Evolutionary conservation across 2,888 invertebrate genomes (phyloP).

Genomic region (Epirrhoe alternata): DNA sequence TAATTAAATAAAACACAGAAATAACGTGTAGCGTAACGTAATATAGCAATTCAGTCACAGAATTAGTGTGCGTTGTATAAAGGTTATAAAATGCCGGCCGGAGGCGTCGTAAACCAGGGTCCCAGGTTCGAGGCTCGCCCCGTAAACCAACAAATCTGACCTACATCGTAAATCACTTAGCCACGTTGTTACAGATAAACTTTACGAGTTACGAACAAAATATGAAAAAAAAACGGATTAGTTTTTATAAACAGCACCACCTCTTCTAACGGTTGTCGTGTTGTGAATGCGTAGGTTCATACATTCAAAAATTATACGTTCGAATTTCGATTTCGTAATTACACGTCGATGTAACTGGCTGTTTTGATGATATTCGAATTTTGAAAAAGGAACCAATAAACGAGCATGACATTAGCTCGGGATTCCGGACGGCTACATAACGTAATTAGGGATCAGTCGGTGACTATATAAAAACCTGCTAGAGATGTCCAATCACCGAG

Average conservation of each 20-base stretch:
- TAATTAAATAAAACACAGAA: constrained; percentile 49
- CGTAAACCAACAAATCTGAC: constrained; percentile 84
- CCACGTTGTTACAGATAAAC: constrained; percentile 81
- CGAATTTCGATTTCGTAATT: constrained; percentile 49
- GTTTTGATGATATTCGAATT: constrained; percentile 50
- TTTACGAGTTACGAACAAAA: constrained; percentile 61
- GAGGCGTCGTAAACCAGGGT: constrained; percentile 73
- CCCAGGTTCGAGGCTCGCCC: constrained; percentile 72
- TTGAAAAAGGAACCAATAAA: constrained; percentile 57
- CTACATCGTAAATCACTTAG: constrained; percentile 83
- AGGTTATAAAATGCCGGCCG: constrained; percentile 68
- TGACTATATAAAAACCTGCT: constrained; percentile 62
- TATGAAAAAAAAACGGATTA: constrained; percentile 40
- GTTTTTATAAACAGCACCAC: constrained; percentile 35
- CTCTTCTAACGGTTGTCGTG: constrained; percentile 42
- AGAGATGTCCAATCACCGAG: constrained; percentile 71
- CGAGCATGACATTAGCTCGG: constrained; percentile 57
- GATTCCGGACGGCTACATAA: constrained; percentile 64
- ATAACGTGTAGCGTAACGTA: constrained; percentile 54
- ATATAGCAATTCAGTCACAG: constrained; percentile 54
- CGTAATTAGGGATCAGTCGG: constrained; percentile 73
- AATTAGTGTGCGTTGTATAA: constrained; percentile 62
- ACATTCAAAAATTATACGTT: constrained; percentile 51
- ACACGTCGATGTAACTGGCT: constrained; percentile 47
- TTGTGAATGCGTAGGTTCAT: constrained; percentile 29